Evolutionary conservation across 35 echinoderm and acorn worm genomes (phyloP), one percentile per base, ranked within the genome.

Genomic region (Patiria miniata): DNA sequence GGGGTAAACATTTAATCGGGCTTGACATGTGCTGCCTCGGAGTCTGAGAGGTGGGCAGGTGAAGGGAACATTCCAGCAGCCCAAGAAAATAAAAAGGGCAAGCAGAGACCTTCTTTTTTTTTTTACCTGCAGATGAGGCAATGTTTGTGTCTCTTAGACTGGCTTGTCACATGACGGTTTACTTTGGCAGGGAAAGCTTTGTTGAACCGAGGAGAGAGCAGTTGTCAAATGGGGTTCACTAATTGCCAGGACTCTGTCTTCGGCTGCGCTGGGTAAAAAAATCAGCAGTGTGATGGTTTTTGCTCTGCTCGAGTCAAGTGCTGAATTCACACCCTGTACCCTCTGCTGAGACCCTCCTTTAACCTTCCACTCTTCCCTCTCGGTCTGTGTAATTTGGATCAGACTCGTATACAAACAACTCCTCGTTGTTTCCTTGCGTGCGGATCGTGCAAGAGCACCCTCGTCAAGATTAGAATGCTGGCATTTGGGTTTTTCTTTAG

Each of bases 111-210:
- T 18, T n/a, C n/a, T n/a, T n/a, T 12, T 12, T 47, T 47, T 12
- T 12, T 10, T 73, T 73, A 73, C 65, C 65, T 18, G 2, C 29
- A 12, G 65, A 73, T 36, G 29, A 34, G 29, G 65, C 65, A 73
- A 36, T 73, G 65, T 73, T 73, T 73, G 65, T 73, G 65, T 73
- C 65, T 73, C 65, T 73, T 73, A 73, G 65, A 73, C 29, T 73
- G 26, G 65, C 65, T 73, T 73, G 65, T 73, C 65, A 73, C 26
- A 73, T 73, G 65, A 73, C 65, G 65, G 65, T 73, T 73, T 73
- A 73, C 65, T 30, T 73, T 73, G 7, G 65, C 21, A 73, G 34
- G 42, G 65, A 73, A 73, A 73, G 65, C 65, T 73, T 73, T 73
- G 65, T 23, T 73, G 65, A 73, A 73, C 65, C 65, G 65, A 26